Evolutionary conservation across 2,888 invertebrate species (phyloP).

Genomic region (Scaptodrosophila latifasciaeformis): DNA sequence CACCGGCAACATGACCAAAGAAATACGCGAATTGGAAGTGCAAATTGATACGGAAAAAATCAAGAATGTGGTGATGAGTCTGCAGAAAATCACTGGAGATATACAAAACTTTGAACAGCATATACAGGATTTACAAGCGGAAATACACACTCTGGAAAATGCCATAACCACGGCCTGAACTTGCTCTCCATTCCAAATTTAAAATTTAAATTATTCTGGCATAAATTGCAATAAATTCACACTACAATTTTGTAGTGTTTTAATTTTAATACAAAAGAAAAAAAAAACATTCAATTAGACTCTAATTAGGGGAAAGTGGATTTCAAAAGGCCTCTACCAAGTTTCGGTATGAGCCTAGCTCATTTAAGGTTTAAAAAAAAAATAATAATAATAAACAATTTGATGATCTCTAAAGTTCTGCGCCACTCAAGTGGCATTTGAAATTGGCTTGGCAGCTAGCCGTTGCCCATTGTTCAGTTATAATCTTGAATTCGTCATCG

Average conservation of each 20-base stretch:
- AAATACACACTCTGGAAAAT: slow-evolving; percentile 70
- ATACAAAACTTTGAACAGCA: slow-evolving; percentile 72
- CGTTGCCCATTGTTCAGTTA: slow-evolving; percentile 71
- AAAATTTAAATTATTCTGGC: too few species aligned
- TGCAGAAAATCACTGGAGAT: slow-evolving; percentile 81
- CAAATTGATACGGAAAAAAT: slow-evolving; percentile 90
- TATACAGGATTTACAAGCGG: slow-evolving; percentile 69
- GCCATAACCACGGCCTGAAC: slow-evolving; percentile 41
- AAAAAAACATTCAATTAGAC: too few species aligned
- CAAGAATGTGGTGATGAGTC: slow-evolving; percentile 85
- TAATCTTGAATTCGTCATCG: slow-evolving; percentile 70
- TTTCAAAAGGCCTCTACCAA: too few species aligned
- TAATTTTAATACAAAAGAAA: not conserved
- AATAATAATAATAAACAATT: too few species aligned
- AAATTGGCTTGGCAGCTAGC: slow-evolving; percentile 70
- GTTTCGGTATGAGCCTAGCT: too few species aligned
- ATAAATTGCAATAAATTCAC: slow-evolving; percentile 52
- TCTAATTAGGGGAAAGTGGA: too few species aligned
- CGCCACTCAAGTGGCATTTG: slow-evolving; percentile 56
- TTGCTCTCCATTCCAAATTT: too few species aligned
- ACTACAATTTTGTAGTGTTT: slow-evolving; percentile 48
- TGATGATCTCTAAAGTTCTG: too few species aligned
- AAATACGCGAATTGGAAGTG: slow-evolving; percentile 93
- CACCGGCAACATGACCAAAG: slow-evolving; percentile 88
- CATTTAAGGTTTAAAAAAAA: too few species aligned